Evolutionary conservation across 35 echinoderm and acorn worm species (phyloP), one percentile per base, ranked within the genome.

Genomic region (Chiridota heheva): DNA sequence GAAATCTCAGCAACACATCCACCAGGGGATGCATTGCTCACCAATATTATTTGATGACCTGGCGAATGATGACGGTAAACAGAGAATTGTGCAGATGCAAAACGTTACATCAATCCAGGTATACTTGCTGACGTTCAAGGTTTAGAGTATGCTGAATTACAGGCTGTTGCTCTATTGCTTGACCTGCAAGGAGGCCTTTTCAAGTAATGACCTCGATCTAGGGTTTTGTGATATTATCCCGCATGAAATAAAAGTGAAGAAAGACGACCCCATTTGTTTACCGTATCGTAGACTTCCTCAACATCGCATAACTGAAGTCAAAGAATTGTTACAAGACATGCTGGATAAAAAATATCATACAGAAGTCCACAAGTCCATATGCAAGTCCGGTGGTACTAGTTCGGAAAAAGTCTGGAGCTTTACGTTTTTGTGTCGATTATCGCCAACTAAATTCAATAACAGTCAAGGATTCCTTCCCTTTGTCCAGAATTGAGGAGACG

Each of bases 191-290:
- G n/a, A n/a, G 29, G 87, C 69, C 1, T 76, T 90, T 69, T 48
- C 70, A 2, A 16, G 22, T 16, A 62, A 48, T 1, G 69, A 73
- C 24, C 60, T 77, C 18, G 81, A 90, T 44, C 34, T 84, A 5
- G 88, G 88, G 22, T 42, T 43, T 6, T 84, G 88, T 41, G 59
- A 33, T 15, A 35, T 90, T 2, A 77, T 90, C 42, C 87, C 87
- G 3, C 88, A 85, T 56, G 59, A 85, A 67, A 86, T 91, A 7
- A 33, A 34, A 10, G 7, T 70, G 6, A 85, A 27, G 22, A 39
- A 26, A 27, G 57, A 81, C 25, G 42, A 77, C 44, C 73, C 74
- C 6, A 59, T 91, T 31, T 63, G 82, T 20, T 25, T 79, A 62
- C 82, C 82, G 10, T 86, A 80, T 40, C 16, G 73, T 32, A 31